Evolutionary conservation across 2,797 vertebrate species (phyloP).

Genomic region (Petrocephalus sullivani): DNA sequence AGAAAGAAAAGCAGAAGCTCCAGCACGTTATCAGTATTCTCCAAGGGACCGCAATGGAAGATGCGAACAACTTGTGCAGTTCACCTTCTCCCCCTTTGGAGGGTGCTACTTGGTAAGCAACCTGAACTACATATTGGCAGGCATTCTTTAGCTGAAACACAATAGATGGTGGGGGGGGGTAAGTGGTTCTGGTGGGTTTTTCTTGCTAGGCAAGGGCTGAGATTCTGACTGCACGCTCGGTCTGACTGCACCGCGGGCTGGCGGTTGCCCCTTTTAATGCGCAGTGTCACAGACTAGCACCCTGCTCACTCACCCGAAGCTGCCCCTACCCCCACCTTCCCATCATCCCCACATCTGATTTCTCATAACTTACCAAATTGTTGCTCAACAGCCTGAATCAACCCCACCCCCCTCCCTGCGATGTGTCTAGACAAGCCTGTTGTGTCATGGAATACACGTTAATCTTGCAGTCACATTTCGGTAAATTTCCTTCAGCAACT

Average conservation of each 20-base stretch:
- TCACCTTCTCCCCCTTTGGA: neutral
- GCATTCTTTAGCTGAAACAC: neutral
- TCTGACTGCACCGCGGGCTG: neutral
- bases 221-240: neutral
- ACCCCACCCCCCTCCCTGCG: no score
- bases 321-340: neutral
- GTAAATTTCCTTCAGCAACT: neutral
- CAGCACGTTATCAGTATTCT: neutral
- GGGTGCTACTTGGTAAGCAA: neutral
- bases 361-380: neutral
- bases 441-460: neutral
- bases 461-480: neutral
- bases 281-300: neutral
- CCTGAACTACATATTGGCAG: neutral
- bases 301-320: neutral
- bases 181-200: neutral
- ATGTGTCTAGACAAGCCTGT: slow-evolving; percentile 8
- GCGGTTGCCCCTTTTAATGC: neutral
- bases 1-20: neutral
- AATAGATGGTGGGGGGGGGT: neutral
- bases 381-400: neutral
- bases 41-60: neutral
- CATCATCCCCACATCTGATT: neutral
- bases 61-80: neutral
- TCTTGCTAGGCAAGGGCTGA: neutral